Evolutionary conservation across 2,113 vertebrate species (phyloP), one percentile per base, ranked within the genome.

Genomic region (Canis aureus): DNA sequence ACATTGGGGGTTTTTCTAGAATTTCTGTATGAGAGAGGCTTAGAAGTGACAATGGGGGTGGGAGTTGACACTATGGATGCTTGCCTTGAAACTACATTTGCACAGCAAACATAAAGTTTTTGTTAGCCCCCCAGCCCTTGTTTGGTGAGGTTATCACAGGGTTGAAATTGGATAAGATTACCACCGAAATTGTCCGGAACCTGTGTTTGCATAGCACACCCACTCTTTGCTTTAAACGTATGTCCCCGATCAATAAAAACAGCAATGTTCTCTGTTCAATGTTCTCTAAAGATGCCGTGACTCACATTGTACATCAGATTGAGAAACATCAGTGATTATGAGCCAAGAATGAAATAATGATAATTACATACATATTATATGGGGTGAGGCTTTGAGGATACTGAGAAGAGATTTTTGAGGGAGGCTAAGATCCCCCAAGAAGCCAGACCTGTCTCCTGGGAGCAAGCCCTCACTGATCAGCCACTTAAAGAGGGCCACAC

Each of bases 231-330:
- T 92, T 66, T 90, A 23, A 51, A 43, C 69, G 51, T 49, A 76
- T 55, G 59, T 78, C 93, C 60, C 53, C 76, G 59, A 82, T 29
- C 84, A 74, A 76, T 49, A 84, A 57, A 94, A 84, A 62, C n/a
- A 43, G 69, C 49, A 16, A 16, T 32, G 35, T 67, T 91, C 32
- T 87, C 74, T 22, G 62, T 49, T 55, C 35, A 12, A 1, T 57
- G n/a, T 55, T 83, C 76, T 91, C 53, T 38, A 29, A 23, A 59
- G 60, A 64, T 62, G 8, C 9, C 25, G 64, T 51, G 10, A 27
- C 22, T 86, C 78, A 35, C n/a, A 32, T 10, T 29, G 60, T 32
- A 81, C 17, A 22, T 49, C 20, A 57, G 55, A 32, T 11, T 17
- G 35, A 83, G 93, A 83, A 80, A 49, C 25, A 35, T 38, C 74